Conservation (phyloP, 2,797 vertebrate genomes). For the Etheostoma perlongum region DNA sequence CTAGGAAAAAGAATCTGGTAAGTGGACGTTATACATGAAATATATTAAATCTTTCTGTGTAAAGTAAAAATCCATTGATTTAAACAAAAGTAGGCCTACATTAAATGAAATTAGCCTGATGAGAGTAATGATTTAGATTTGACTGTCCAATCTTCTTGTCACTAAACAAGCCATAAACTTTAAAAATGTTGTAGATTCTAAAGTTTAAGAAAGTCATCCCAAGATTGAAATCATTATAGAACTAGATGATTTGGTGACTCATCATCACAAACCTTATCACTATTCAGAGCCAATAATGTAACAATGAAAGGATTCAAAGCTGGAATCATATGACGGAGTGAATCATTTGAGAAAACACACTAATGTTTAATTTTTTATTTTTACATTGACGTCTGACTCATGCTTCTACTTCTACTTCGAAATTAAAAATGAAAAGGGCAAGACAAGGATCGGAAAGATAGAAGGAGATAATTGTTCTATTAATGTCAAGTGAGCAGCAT, state of each 20-base stretch:
- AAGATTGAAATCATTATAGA: neutral
- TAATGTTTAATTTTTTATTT: conserved; percentile 51
- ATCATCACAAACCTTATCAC: conserved; percentile 39
- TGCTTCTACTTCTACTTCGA: conserved; percentile 6
- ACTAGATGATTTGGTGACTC: conserved; percentile 5
- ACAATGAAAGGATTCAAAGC: conserved; percentile 15
- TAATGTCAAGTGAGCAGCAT: conserved; percentile 39
- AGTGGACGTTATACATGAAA: neutral
- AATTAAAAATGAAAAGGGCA: conserved; percentile 12
- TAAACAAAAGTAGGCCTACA: neutral
- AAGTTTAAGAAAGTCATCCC: neutral
- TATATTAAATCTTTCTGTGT: neutral
- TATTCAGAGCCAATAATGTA: conserved; percentile 30
- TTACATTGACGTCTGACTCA: conserved; percentile 70
- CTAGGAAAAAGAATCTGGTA: neutral
- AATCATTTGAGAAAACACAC: conserved; percentile 65
- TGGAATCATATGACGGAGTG: conserved; percentile 59
- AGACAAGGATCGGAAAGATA: conserved; percentile 7
- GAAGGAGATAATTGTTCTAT: neutral
- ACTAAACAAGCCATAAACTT: no score
- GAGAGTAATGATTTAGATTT: neutral
- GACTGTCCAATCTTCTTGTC: neutral
- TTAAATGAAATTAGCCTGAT: neutral
- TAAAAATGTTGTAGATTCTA: neutral
- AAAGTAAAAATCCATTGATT: neutral